phyloP scores from a whole-genome alignment of 2,113 vertebrate genomes.

The Thomomys bottae region DNA sequence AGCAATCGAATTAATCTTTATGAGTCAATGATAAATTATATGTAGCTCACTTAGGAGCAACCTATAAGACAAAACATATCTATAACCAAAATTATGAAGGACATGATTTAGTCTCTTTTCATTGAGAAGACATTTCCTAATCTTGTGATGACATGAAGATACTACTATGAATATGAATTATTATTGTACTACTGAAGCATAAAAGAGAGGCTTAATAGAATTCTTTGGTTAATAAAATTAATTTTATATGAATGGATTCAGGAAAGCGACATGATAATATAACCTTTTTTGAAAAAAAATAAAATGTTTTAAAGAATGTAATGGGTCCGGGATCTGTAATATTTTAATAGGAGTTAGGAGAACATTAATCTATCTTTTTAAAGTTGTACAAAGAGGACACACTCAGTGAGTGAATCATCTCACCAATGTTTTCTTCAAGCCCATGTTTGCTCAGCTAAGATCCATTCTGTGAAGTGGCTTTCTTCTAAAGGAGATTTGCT shows the following conservation, averaged over 20 bases:
- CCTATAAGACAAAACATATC: neutral
- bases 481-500: neutral
- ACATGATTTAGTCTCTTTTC: neutral
- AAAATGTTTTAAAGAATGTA: too few species aligned
- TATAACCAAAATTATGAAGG: constrained; percentile 24
- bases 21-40: neutral
- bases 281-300: too few species aligned
- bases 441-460: neutral
- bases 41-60: neutral
- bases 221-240: constrained; percentile 55
- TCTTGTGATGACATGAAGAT: neutral
- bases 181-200: constrained; percentile 22
- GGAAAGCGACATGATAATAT: constrained; percentile 9
- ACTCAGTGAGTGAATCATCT: neutral
- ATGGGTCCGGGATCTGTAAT: neutral
- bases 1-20: neutral
- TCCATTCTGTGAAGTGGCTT: neutral
- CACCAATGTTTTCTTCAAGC: neutral
- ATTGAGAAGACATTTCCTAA: constrained; percentile 35
- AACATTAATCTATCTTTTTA: constrained; percentile 7
- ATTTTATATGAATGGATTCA: constrained; percentile 19
- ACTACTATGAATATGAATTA: constrained; percentile 37
- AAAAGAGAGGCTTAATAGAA: constrained; percentile 34
- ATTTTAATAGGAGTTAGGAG: neutral
- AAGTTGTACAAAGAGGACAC: constrained; percentile 7